These are phyloP conservation scores for Uropsilus gracilis DNA, from an alignment of 2,113 vertebrate genomes.

Conservation along the genomic window DNA sequence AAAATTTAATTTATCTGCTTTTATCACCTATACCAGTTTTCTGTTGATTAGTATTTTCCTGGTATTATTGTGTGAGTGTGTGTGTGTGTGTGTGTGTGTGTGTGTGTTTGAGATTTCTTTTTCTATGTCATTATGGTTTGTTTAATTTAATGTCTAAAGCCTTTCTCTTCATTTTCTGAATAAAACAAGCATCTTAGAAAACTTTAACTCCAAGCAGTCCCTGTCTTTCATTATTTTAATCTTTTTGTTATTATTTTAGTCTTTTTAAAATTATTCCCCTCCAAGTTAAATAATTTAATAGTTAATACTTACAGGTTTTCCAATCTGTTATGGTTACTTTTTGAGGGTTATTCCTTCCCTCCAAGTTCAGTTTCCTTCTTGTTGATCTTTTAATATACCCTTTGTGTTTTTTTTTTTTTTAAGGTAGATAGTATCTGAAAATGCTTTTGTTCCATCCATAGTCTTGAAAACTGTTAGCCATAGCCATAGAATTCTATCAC, in stretches of 20 bases:
- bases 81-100: no score
- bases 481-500: background rate
- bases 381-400: background rate
- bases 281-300: background rate
- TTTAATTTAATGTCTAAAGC: background rate
- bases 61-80: background rate
- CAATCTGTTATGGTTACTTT: background rate
- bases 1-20: background rate
- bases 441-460: background rate
- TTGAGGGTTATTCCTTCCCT: background rate
- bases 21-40: background rate
- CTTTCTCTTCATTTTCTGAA: background rate
- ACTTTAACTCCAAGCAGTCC: background rate
- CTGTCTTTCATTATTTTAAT: background rate
- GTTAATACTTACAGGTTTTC: background rate
- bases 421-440: background rate
- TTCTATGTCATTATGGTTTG: background rate
- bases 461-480: background rate
- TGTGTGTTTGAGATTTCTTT: background rate
- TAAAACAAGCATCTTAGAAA: background rate
- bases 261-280: background rate
- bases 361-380: background rate
- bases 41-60: background rate
- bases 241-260: background rate
- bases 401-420: background rate